Conservation (phyloP, 2,888 invertebrate species). For the Callyntrura sp. region DNA sequence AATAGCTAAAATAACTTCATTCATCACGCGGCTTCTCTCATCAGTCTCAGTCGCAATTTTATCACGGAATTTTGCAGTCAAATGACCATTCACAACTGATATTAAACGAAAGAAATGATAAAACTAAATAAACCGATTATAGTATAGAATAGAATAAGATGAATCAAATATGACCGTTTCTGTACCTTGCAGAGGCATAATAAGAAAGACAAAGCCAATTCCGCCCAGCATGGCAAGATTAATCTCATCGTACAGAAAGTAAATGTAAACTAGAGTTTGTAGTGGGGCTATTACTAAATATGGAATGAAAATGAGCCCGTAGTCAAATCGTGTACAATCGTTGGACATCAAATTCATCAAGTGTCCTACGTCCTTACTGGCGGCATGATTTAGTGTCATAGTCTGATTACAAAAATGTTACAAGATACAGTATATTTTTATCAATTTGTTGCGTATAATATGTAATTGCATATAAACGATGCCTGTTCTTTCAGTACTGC, state of each 20-base stretch:
- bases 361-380: slow-evolving; percentile 96
- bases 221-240: slow-evolving; percentile 91
- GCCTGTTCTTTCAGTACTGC: neutral
- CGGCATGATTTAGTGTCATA: slow-evolving; percentile 91
- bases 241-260: slow-evolving; percentile 92
- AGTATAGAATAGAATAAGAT: slow-evolving; percentile 86
- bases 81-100: slow-evolving; percentile 85
- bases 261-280: slow-evolving; percentile 92
- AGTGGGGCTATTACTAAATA: slow-evolving; percentile 96
- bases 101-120: neutral
- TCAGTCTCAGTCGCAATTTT: slow-evolving; percentile 86
- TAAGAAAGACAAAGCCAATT: slow-evolving; percentile 91
- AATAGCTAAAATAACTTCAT: slow-evolving; percentile 88
- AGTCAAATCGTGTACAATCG: slow-evolving; percentile 96
- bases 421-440: neutral
- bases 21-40: slow-evolving; percentile 87
- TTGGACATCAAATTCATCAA: slow-evolving; percentile 97
- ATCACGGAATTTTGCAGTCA: slow-evolving; percentile 88
- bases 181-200: slow-evolving; percentile 93
- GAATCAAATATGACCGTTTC: neutral
- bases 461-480: too few species aligned
- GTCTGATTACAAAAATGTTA: slow-evolving; percentile 87
- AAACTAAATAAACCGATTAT: neutral
- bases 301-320: slow-evolving; percentile 94
- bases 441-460: too few species aligned